These are phyloP conservation scores for Charadrius vociferus DNA, from an alignment of 2,113 vertebrate genomes.

Conservation along the genomic window DNA sequence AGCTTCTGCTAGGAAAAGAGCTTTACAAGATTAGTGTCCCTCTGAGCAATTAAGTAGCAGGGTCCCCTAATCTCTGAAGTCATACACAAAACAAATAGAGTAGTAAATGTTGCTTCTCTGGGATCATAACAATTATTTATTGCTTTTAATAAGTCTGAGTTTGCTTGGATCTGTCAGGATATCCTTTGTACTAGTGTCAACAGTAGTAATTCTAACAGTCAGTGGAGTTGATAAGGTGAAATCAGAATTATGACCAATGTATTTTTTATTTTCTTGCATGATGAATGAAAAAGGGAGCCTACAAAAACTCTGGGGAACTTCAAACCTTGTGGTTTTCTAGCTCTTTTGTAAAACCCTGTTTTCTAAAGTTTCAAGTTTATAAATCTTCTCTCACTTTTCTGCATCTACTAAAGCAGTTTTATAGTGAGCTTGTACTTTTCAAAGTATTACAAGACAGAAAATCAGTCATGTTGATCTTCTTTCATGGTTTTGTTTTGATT, in stretches of 20 bases:
- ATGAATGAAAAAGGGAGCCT: not conserved
- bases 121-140: slow-evolving; percentile 78
- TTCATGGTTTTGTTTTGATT: not conserved
- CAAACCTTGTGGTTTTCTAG: not conserved
- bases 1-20: slow-evolving; percentile 55
- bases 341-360: not conserved
- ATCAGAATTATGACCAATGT: not conserved
- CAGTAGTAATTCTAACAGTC: not conserved
- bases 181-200: not conserved
- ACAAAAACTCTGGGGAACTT: not conserved
- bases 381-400: not conserved
- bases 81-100: slow-evolving; percentile 66
- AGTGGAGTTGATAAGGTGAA: not conserved
- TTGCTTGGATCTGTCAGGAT: slow-evolving; percentile 61
- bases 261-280: not conserved
- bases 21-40: slow-evolving; percentile 60
- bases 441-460: not conserved
- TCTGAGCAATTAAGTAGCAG: slow-evolving; percentile 76
- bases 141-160: slow-evolving; percentile 78
- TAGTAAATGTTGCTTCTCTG: slow-evolving; percentile 39
- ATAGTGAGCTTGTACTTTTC: not conserved
- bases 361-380: not conserved
- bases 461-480: not conserved
- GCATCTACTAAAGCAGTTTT: not conserved
- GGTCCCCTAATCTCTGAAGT: slow-evolving; percentile 69